Base-by-base conservation (phyloP, 2,797 vertebrate species). In the Ctenopoma kingsleyae region DNA sequence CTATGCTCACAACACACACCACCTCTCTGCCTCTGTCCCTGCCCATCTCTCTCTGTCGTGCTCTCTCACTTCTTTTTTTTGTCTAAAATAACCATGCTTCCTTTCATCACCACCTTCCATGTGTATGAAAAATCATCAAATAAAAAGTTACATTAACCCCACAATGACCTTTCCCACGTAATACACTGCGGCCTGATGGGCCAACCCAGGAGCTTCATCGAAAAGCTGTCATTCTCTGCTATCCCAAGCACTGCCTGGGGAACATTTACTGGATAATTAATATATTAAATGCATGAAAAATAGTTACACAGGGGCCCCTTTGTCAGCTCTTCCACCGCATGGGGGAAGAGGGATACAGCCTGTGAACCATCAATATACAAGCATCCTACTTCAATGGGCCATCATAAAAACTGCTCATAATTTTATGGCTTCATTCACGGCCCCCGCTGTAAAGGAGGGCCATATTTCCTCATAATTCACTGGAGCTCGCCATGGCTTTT, bases 271-370 rank as follows among this genome's bases (percentile, higher is more conserved):
- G 69, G 96, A 98, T 99, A 99, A 99, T 99, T 99, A 99, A 99
- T 99, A 98, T 98, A 98, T 99, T 99, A 98, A 99, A 99, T 98
- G 97, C 97, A 98, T 98, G 97, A 99, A 98, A 99, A 99, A 99
- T 98, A 99, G 97, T 98, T 98, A 97, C 95, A 96, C 95, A 96
- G 96, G 89, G 68, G 88, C 93, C 93, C 93, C 92, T 88, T 95
- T 93, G 92, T 94, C 94, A 93, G 94, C 93, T 92, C 92, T 93
- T 94, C 93, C 90, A 86, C 68, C 67, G 81, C 89, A 87, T 76
- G 82, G 88, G 90, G 84, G 90, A 94, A 95, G 95, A 96, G 96
- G 95, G 96, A 97, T 97, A 96, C 96, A 97, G 96, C 95, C 95
- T 96, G 95, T 90, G 91, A 96, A 97, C 96, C 97, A 98, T 99